phyloP scores from a whole-genome alignment of 2,797 vertebrate genomes.

The Poecilia gillii region DNA sequence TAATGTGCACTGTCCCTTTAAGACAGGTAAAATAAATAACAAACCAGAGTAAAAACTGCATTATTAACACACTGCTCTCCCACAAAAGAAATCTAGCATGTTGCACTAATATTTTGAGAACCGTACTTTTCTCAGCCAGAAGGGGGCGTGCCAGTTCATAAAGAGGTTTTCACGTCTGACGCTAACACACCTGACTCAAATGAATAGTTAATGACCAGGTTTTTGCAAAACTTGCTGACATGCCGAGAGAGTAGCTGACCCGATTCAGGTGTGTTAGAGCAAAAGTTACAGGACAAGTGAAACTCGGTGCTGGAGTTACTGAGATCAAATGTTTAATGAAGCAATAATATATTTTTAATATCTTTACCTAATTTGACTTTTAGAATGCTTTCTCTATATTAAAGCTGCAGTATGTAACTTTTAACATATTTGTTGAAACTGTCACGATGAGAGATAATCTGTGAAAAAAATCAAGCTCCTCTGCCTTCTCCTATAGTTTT shows the following conservation, averaged over 20 bases:
- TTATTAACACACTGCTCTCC: neutral
- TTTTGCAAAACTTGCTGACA: neutral
- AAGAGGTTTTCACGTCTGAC: neutral
- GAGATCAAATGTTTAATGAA: neutral
- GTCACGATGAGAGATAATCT: no score
- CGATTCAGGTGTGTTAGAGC: neutral
- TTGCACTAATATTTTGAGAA: neutral
- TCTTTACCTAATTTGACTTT: neutral
- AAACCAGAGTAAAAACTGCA: neutral
- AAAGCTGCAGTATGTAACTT: neutral
- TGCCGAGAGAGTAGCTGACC: neutral
- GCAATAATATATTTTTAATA: neutral
- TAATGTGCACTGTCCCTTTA: neutral
- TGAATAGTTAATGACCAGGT: neutral
- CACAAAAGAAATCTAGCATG: neutral
- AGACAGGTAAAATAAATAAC: neutral
- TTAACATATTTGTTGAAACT: no score
- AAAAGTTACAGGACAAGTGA: neutral
- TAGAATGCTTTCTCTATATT: neutral
- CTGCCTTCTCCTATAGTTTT: no score
- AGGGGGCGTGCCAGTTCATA: neutral
- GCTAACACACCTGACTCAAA: neutral
- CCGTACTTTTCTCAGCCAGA: neutral
- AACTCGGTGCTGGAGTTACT: neutral
- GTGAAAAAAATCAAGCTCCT: no score